Base-by-base conservation (phyloP, 1,140 invertebrate genomes). In the Drosophila ercepeae region DNA sequence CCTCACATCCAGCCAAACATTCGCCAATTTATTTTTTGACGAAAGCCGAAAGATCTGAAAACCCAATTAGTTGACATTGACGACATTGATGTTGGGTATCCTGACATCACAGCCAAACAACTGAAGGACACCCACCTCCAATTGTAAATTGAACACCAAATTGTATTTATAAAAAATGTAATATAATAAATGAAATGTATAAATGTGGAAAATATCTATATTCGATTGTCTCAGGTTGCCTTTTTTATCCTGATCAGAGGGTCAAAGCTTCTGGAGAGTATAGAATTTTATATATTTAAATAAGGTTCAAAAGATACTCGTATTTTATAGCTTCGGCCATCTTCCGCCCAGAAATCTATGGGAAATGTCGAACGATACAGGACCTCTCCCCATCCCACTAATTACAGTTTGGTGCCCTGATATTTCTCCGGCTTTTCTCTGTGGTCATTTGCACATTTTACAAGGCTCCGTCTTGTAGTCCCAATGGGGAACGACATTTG, bases 61-160 rank as follows among this genome's bases (percentile, higher is more conserved):
- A 84, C 78, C 81, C 81, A 86, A 86, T 86, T 86, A 88, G 82
- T 86, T 86, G 72, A 65, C 67, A 55, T 59, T 69, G 63, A 61
- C 52, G 64, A 57, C 60, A 52, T 59, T 78, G 65, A 64, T 72
- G 70, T 50, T 75, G 75, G 75, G 78, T 70, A 72, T 86, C 36
- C 75, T 79, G 79, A 76, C 79, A 84, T 81, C 61, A 16, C 46
- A 44, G 46, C 18, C 29, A 59, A 49, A 18, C 16, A 44, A 32
- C 25, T 63, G 21, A 36, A 18, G 58, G 50, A 44, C 32, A 29
- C 21, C 32, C 41, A 39, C 16, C 61, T 23, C 51, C 42, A 69
- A 86, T 79, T 72, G 79, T 73, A 73, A 76, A 81, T 70, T 58
- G 51, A 49, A 81, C 54, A 61, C 45, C 49, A 86, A 86, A 86